Percentiles rank a stretch among this genome's conserved stretches.
phyloP scores from a whole-genome alignment of 1,140 invertebrate genomes.

The Palaemon carinicauda region DNA sequence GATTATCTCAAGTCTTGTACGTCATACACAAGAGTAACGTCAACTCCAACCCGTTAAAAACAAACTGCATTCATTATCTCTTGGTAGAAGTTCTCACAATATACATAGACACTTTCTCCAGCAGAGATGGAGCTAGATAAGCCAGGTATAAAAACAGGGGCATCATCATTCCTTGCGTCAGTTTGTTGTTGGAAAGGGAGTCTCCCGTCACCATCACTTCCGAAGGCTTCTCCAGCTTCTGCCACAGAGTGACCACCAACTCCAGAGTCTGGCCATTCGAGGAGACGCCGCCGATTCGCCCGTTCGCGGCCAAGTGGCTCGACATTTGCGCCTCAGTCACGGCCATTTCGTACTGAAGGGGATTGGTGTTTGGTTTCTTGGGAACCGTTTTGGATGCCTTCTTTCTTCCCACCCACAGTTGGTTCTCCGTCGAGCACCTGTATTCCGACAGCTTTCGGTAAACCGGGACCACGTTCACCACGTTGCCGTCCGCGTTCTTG shows the following conservation, averaged over 20 bases:
- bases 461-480: not conserved
- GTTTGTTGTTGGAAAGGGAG: not conserved
- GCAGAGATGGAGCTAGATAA: not conserved
- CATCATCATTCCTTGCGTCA: not conserved
- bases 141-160: constrained; percentile 17
- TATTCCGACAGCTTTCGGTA: constrained; percentile 16
- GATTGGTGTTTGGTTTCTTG: not conserved
- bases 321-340: constrained; percentile 18
- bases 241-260: constrained; percentile 29
- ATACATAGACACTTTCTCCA: constrained; percentile 1
- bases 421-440: not conserved
- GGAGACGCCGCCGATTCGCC: not conserved
- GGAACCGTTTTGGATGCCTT: constrained; percentile 26
- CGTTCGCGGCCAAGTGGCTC: not conserved
- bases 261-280: not conserved
- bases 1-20: too few relatives aligned
- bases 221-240: constrained; percentile 13
- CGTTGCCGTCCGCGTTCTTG: constrained; percentile 18
- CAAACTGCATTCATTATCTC: too few relatives aligned
- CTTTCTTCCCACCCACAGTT: constrained; percentile 35
- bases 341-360: constrained; percentile 32
- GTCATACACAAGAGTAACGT: too few relatives aligned
- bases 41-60: too few relatives aligned
- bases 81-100: too few relatives aligned
- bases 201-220: constrained; percentile 26